Evolutionary conservation across 2,888 invertebrate species (phyloP), one percentile per base, ranked within the genome.

Genomic region (Reticulitermes lucifugus): DNA sequence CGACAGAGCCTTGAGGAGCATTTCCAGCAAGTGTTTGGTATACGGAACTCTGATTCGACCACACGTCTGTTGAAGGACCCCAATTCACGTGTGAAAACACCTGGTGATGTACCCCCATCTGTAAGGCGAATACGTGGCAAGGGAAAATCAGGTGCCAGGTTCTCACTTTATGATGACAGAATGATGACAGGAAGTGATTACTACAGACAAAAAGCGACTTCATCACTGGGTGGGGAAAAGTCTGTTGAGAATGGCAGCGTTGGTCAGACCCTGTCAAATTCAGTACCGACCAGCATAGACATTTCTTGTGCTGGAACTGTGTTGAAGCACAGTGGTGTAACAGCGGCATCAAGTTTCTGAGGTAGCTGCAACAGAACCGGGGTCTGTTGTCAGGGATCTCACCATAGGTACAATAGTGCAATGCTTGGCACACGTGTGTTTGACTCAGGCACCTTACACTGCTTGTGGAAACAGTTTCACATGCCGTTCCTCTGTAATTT

Each of bases 101-200:
- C 96, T 0, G 96, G 96, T 0, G 96, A 96, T 90, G 93, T 96
- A 46, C 96, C 96, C 0, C 95, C 96, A 0, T 96, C 96, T 0
- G 95, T 96, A 0, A 90, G 96, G 22, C 93, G 94, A 88, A 92
- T 95, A 4, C 92, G 93, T 71, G 92, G 94, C 87, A 95, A 95
- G 1, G 93, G 94, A 75, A 95, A 95, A 87, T 93, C 91, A 10
- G 87, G 89, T 7, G 91, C 92, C 5, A 91, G 98, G 87, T 93
- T 98, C 88, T 97, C 97, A 79, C 91, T 98, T 35, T 97, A 97
- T 89, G 97, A 97, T 89, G 98, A 98, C 89, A 93, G 97, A 75
- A 96, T 97, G 93, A 97, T 98, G 97, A 46, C 71, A 29, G 35
- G 35, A 35, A 46, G 70, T 12, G 59, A 81, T 41, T 59, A 35